A percentile compares a stretch with the other conserved stretches of the same genome.
phyloP scores from a whole-genome alignment of 1,140 invertebrate species.

The Bilobella aurantiaca region DNA sequence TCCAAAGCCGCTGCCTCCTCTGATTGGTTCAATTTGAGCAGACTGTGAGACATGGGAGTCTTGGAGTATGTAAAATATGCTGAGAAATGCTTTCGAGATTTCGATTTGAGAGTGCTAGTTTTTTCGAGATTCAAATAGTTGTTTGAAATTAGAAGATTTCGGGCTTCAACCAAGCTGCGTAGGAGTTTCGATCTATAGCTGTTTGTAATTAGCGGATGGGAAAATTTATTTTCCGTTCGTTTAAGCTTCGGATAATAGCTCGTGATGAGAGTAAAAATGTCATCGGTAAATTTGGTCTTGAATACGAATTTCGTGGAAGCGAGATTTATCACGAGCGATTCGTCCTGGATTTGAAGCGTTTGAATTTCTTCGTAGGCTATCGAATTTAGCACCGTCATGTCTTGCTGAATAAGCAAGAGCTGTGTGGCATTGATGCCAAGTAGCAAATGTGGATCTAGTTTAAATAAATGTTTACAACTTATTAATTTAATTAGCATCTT shows the following conservation, averaged over 20 bases:
- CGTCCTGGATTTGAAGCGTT: not conserved
- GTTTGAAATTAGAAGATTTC: not conserved
- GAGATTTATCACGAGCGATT: not conserved
- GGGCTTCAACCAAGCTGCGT: not conserved
- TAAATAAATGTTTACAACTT: too few species aligned
- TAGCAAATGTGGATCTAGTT: not conserved
- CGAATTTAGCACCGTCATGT: constrained; percentile 1
- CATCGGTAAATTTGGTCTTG: constrained; percentile 1
- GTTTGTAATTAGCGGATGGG: not conserved
- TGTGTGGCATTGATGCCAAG: not conserved
- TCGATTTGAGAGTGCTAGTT: not conserved
- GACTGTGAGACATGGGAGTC: not conserved
- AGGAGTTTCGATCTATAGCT: not conserved
- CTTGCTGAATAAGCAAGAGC: not conserved
- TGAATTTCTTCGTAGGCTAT: not conserved
- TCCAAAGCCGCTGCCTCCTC: not conserved
- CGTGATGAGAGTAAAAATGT: constrained; percentile 5
- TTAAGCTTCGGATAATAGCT: not conserved
- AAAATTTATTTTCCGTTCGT: not conserved
- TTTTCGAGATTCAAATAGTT: not conserved
- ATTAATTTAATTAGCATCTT: too few species aligned
- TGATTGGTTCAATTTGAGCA: constrained; percentile 1
- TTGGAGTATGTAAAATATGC: not conserved
- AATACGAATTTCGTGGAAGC: not conserved
- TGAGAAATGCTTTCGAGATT: not conserved